Evolutionary conservation across 2,113 vertebrate species (phyloP), one percentile per base, ranked within the genome.

Genomic region (Bubalus kerabau): DNA sequence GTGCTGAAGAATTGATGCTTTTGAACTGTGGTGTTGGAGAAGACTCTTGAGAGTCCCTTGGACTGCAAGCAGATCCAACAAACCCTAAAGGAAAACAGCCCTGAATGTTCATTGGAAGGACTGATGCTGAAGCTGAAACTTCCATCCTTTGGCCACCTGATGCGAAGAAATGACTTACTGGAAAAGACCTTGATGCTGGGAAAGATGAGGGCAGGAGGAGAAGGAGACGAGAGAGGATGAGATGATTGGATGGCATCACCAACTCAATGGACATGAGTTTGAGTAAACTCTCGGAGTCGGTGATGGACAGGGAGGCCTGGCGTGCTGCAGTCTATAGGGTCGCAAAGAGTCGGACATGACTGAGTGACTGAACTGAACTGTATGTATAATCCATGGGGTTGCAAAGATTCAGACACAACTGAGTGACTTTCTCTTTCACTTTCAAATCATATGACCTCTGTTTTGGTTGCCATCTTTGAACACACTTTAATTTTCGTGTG

Each of bases 101-200:
- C 7, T 32, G 32, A 64, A n/a, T 64, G 62, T n/a, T 64, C 62
- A 17, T 17, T 64, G 15, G 62, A 17, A 17, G 15, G 62, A 64
- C 16, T 17, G 62, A 64, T 64, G 62, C 17, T 64, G 32, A 64
- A n/a, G 32, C 62, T 64, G 32, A 64, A 64, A n/a, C 62, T 67
- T 15, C 16, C n/a, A 67, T 67, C 8, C 16, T 67, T n/a, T 9
- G 62, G 62, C 30, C 62, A 67, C 62, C 32, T 67, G 62, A 67
- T n/a, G 32, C 0, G 3, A n/a, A n/a, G 62, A 67, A 10, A 7
- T n/a, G 16, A 67, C 16, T n/a, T 16, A 67, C 2, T 67, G 7
- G 32, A 9, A 67, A 67, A n/a, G 32, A n/a, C 62, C 7, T 2
- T 67, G 62, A n/a, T 19, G 32, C 32, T n/a, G 32, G 32, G 62